Percentiles rank a stretch among this genome's conserved stretches.
Conservation (phyloP, 2,113 vertebrate species). For the Mesembrinibis cayennensis region DNA sequence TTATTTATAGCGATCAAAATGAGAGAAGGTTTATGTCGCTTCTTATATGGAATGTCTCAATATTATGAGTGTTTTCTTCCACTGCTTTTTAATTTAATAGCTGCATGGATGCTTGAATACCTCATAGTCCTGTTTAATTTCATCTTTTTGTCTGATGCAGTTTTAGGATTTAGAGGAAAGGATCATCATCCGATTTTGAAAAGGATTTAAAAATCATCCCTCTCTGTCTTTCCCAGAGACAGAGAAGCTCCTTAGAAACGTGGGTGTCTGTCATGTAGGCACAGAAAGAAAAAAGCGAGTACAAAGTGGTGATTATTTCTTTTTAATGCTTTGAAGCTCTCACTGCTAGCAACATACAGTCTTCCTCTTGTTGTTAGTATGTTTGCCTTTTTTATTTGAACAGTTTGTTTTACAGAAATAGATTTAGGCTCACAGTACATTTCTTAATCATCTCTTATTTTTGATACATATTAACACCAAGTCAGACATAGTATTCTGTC, state of each 20-base stretch:
- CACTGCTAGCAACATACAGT: background rate
- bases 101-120: background rate
- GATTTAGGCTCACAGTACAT: background rate
- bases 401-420: conserved; percentile 3
- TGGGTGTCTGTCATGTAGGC: conserved; percentile 4
- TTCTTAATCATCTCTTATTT: conserved; percentile 6
- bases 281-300: background rate
- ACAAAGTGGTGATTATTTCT: conserved; percentile 19
- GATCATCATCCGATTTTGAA: background rate
- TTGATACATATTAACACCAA: background rate
- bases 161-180: background rate
- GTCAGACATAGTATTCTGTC: background rate
- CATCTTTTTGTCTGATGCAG: background rate
- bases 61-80: background rate
- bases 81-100: background rate
- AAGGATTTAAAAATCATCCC: background rate
- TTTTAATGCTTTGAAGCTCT: conserved; percentile 32
- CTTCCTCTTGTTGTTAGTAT: background rate
- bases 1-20: background rate
- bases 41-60: background rate
- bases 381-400: background rate
- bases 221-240: background rate
- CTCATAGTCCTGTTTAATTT: background rate
- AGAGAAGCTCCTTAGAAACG: background rate
- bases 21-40: background rate